Base-by-base conservation (phyloP, 2,797 vertebrate genomes). In the Arctocebus calabarensis region DNA sequence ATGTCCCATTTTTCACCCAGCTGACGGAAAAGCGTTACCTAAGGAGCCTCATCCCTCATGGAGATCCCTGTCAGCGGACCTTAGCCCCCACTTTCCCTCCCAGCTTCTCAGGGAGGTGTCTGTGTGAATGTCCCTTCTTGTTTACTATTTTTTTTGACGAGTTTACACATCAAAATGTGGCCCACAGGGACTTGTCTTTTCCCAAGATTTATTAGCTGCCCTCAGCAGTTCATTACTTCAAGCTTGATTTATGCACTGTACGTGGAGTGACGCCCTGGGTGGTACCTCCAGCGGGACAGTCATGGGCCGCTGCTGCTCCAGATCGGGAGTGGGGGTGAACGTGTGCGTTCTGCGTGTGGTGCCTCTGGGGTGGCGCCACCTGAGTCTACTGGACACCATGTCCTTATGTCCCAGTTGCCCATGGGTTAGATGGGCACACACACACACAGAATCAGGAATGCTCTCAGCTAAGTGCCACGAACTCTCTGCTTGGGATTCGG, bases 301-400 rank as follows among this genome's bases (percentile, higher is more conserved):
- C 66, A 8, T 0, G 25, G 32, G 13, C 19, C 70, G 59, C 73
- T 84, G 71, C 59, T 40, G 45, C 57, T 84, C 11, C 1, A 23
- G 4, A 0, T 37, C 0, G 0, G 40, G 25, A 7, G 32, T 3
- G 4, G 64, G 25, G 22, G 19, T 23, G 66, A 29, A 64, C 14
- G 0, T 5, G 17, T 12, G 7, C 1, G 14, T 0, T 29, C 29
- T 32, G 7, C 0, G 1, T 2, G 5, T 25, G 59, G 22, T 23
- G n/a, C 32, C 52, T 88, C 19, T 66, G 70, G 40, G 81, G 4
- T n/a, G 74, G 32, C 13, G 27, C 27, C 43, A 27, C n/a, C 17
- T 10, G 6, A 14, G 61, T 43, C 29, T 37, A 4, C 52, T n/a
- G 43, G 25, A 61, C 48, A 27, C 37, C 32, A 13, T 40, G 52